phyloP scores from a whole-genome alignment of 2,113 vertebrate genomes.

The Labrus mixtus region DNA sequence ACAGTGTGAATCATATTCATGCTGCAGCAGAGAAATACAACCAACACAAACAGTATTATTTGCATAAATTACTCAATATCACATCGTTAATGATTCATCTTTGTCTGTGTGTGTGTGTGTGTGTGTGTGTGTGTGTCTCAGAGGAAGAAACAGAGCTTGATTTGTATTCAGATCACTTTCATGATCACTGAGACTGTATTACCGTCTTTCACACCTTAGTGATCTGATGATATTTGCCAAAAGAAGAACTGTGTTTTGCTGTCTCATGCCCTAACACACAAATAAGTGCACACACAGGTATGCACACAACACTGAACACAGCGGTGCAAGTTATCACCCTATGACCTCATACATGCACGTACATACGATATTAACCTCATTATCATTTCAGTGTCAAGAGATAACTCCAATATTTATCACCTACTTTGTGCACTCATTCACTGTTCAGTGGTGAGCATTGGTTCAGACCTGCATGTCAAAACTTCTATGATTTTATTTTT shows the following conservation, averaged over 20 bases:
- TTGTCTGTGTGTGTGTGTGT: neutral
- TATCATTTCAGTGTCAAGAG: neutral
- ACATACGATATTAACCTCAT: neutral
- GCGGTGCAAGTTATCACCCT: no score
- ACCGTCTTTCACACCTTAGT: constrained; percentile 53
- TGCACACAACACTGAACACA: neutral
- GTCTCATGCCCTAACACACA: neutral
- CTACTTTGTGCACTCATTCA: neutral
- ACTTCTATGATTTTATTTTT: neutral
- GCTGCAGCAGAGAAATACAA: neutral
- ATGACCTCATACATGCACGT: neutral
- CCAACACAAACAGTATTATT: neutral
- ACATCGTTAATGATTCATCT: neutral
- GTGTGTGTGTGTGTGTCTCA: neutral
- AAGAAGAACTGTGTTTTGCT: neutral
- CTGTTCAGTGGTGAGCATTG: neutral
- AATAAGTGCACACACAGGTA: neutral
- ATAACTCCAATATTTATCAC: neutral
- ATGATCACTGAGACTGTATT: constrained; percentile 35
- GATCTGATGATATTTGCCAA: constrained; percentile 41
- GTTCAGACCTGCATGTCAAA: neutral
- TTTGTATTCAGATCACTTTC: constrained; percentile 59
- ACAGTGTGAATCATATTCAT: neutral
- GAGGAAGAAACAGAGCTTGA: neutral
- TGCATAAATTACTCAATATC: neutral